These are phyloP conservation scores for Drosophila mulleri DNA, from an alignment of 2,888 invertebrate genomes.

Conservation along the genomic window DNA sequence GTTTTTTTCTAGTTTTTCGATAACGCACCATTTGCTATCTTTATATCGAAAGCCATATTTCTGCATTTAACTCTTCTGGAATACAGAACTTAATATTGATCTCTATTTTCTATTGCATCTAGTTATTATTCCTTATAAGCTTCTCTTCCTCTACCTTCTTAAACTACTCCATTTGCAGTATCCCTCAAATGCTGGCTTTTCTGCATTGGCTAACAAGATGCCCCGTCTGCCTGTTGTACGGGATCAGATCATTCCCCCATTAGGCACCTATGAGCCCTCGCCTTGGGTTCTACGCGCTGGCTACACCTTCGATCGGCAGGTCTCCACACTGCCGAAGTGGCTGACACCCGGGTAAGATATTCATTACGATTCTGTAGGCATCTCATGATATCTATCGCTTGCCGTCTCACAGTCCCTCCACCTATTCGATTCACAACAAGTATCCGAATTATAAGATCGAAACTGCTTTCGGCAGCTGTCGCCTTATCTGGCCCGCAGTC, in stretches of 20 bases:
- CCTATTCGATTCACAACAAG: conserved; percentile 60
- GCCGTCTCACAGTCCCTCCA: conserved; percentile 60
- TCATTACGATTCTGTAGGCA: neutral
- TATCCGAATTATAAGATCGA: conserved; percentile 63
- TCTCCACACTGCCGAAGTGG: conserved; percentile 49
- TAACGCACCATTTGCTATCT: too few species aligned
- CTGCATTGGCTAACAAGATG: conserved; percentile 76
- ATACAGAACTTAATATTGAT: too few species aligned
- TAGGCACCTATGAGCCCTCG: conserved; percentile 76
- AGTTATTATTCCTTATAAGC: too few species aligned
- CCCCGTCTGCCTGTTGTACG: conserved; percentile 59
- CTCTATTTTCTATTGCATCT: too few species aligned
- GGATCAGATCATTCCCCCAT: conserved; percentile 63
- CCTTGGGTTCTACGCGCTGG: conserved; percentile 32
- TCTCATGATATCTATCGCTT: neutral
- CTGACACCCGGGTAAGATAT: conserved; percentile 60
- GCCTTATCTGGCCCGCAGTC: conserved; percentile 77
- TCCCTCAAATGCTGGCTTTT: conserved; percentile 79
- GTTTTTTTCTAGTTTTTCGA: too few species aligned
- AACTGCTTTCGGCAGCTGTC: conserved; percentile 73
- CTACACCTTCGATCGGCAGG: conserved; percentile 75
- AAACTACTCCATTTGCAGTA: conserved; percentile 54
- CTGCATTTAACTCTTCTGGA: too few species aligned
- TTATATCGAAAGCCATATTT: too few species aligned
- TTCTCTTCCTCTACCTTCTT: neutral